A percentile compares a stretch with the other conserved stretches of the same genome.
Evolutionary conservation across 2,113 vertebrate genomes (phyloP).

Genomic region (Notiomystis cincta): DNA sequence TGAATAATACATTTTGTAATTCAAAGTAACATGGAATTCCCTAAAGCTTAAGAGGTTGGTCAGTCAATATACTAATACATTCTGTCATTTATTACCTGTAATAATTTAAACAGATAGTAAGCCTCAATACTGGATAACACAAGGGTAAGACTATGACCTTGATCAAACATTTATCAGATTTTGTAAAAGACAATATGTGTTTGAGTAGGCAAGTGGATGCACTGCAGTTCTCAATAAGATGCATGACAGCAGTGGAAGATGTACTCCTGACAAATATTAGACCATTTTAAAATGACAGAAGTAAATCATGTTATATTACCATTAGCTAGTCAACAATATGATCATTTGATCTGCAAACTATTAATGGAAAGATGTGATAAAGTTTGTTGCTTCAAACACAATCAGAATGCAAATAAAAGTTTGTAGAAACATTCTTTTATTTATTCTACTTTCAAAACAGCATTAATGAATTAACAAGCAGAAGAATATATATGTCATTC

Average conservation of each 20-base stretch:
- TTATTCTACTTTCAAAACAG: not conserved
- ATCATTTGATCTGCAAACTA: not conserved
- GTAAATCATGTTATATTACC: conserved; percentile 46
- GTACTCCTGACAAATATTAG: conserved; percentile 65
- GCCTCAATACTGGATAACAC: conserved; percentile 60
- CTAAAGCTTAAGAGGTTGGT: not conserved
- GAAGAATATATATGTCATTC: not conserved
- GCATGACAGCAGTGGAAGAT: conserved; percentile 40
- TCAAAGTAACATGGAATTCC: not conserved
- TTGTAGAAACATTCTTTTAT: not conserved
- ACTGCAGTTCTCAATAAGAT: conserved; percentile 55
- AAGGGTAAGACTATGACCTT: conserved; percentile 61
- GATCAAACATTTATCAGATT: conserved; percentile 76
- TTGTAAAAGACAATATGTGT: conserved; percentile 71
- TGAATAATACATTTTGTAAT: conserved; percentile 45
- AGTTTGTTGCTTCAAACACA: not conserved
- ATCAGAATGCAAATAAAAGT: not conserved
- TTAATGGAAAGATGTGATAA: not conserved
- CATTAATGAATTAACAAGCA: not conserved
- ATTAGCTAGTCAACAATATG: not conserved
- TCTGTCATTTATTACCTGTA: conserved; percentile 76
- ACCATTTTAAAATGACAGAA: conserved; percentile 70
- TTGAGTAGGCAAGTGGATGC: conserved; percentile 67
- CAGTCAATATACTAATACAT: conserved; percentile 73
- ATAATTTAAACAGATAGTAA: conserved; percentile 58